Percentiles rank a stretch among this genome's conserved stretches.
phyloP scores from a whole-genome alignment of 2,113 vertebrate genomes.

The Melanocharis versteri region DNA sequence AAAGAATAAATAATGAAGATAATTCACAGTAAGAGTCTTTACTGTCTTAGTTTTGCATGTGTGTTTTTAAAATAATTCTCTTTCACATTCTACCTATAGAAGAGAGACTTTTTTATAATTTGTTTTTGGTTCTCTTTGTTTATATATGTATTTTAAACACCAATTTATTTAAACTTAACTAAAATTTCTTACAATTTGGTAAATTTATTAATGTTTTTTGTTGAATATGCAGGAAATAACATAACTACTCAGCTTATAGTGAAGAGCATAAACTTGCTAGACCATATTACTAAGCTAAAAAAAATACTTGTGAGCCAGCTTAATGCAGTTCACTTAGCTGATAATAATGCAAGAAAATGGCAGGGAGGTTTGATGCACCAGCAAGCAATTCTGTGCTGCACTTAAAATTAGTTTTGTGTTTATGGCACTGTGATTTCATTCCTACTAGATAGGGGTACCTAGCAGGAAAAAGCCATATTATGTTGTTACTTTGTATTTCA shows the following conservation, averaged over 20 bases:
- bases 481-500: not conserved
- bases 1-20: slow-evolving; percentile 99
- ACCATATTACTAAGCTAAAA: not conserved
- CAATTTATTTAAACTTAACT: not conserved
- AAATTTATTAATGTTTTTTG: not conserved
- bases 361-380: not conserved
- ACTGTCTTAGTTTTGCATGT: slow-evolving; percentile 33
- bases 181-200: not conserved
- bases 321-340: not conserved
- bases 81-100: not conserved
- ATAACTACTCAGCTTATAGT: not conserved
- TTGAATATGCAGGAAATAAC: not conserved
- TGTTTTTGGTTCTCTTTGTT: not conserved
- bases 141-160: not conserved
- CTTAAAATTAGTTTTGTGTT: not conserved
- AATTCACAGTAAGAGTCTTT: slow-evolving; percentile 92
- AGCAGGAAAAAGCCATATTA: not conserved
- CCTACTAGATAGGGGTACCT: not conserved
- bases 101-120: not conserved
- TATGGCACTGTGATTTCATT: not conserved
- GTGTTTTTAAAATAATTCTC: not conserved
- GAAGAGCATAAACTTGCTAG: not conserved
- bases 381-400: not conserved
- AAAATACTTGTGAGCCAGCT: not conserved
- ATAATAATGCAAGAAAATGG: not conserved